These are phyloP conservation scores for Drosophila prostipennis DNA, from an alignment of 2,888 invertebrate species.

Conservation along the genomic window DNA sequence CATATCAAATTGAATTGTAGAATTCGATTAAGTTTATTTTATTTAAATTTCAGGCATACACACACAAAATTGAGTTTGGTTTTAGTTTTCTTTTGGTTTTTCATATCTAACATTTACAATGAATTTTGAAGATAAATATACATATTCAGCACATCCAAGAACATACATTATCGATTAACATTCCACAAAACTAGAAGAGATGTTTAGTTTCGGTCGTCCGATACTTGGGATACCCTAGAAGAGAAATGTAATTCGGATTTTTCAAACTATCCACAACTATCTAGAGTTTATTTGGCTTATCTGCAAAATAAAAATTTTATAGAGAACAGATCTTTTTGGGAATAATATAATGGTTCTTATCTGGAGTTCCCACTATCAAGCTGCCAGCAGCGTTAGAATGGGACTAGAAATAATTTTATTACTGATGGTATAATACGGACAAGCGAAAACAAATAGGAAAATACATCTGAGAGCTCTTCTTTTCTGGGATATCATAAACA, in stretches of 20 bases:
- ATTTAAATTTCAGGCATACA: conserved; percentile 49
- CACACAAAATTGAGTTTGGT: conserved; percentile 48
- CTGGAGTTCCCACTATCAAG: neutral
- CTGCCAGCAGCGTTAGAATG: conserved; percentile 19
- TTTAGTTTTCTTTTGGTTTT: conserved; percentile 22
- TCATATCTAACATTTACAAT: conserved; percentile 45
- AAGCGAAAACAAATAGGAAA: neutral
- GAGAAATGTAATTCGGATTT: neutral
- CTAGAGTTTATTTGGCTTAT: neutral
- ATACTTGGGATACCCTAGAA: conserved; percentile 28
- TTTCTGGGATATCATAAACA: conserved; percentile 18
- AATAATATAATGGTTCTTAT: neutral
- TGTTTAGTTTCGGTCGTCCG: conserved; percentile 25
- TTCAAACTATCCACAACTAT: neutral
- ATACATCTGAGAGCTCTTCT: neutral
- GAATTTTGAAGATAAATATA: conserved; percentile 35
- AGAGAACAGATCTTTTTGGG: neutral
- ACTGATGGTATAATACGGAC: neutral
- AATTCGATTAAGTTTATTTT: conserved; percentile 48
- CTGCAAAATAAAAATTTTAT: neutral
- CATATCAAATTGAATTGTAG: neutral
- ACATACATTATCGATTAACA: conserved; percentile 36
- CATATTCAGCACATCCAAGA: conserved; percentile 40
- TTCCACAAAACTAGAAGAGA: conserved; percentile 37
- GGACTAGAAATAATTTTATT: neutral